Base-by-base conservation (phyloP, 92 coral and sea anemone species). In the Meandrina meandrites region DNA sequence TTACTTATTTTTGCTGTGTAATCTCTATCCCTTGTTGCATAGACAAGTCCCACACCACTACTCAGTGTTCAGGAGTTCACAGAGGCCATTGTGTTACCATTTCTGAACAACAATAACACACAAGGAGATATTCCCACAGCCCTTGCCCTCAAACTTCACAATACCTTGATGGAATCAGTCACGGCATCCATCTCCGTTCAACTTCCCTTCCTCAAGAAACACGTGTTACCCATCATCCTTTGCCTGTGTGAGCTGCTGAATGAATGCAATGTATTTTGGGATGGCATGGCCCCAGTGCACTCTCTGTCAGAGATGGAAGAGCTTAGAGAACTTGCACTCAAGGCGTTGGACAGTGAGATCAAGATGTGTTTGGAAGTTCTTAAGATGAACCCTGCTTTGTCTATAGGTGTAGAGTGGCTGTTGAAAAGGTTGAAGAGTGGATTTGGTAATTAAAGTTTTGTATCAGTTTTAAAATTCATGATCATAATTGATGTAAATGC, bases 371-470 rank as follows among this genome's bases (percentile, higher is more conserved):
- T 75, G 84, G 91, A 87, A 27, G 77, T 89, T 40, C 56, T 90
- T 13, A 71, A 47, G 70, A 84, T 9, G 16, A 80, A 57, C 17
- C 89, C 92, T 19, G 84, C 87, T 35, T 76, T 94, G 72, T n/a
- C 90, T 8, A 84, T 82, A n/a, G 91, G 86, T 73, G 78, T 94
- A 24, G 91, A 86, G 75, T 94, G 98, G 98, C 94, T 94, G 24
- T 40, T 74, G 47, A 89, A 80, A 54, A 88, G 88, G 78, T 40
- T 88, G 17, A 86, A 31, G 28, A 66, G 66, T 77, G 76, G 79
- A 22, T 77, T 88, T 51, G 95, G 98, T 94, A 88, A 78, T 51
- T 76, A 47, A 12, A 17, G 14, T 17, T 36, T 9, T 72, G 14
- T 71, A 34, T 72, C n/a, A 17, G 13, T 35, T 72, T 36, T 19